Base-by-base conservation (phyloP, 2,888 invertebrate species). In the Chloroclysta siterata region DNA sequence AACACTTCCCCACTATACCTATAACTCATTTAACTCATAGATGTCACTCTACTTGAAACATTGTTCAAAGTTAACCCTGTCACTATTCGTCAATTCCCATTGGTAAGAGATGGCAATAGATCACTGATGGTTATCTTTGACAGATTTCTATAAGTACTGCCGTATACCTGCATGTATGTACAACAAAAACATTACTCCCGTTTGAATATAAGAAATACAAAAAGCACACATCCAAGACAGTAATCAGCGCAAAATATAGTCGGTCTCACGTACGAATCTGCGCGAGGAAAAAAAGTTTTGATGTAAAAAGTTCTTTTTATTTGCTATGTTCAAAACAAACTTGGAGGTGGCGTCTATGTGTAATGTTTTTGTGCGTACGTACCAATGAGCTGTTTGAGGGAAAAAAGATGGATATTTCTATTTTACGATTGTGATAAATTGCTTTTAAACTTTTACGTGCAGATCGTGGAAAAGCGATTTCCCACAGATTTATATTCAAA, bases 241-340 rank as follows among this genome's bases (percentile, higher is more conserved):
- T 90, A 90, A 92, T 90, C 89, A 91, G 85, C 79, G 74, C 81
- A 77, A 83, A 86, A 88, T 86, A 87, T 85, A 87, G 84, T 84
- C 81, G 74, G 81, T 76, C 86, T 83, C 91, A 90, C 92, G 92
- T 92, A 89, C 89, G 85, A 88, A 88, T 85, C 88, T 83, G 83
- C 82, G 84, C 81, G 77, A 72, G 78, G 81, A 80, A 89, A 84
- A 85, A 90, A 93, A 93, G 91, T 93, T 93, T 89, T 91, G 93
- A 93, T 93, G 93, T 93, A 90, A 93, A 93, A 93, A 93, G 90
- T 93, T 93, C 72, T 80, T 90, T 93, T 92, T 90, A 91, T 90
- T 86, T 80, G 84, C 77, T 80, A 79, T 81, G 83, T 84, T 83
- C 77, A 79, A 74, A 80, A 80, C 79, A 81, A 85, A 84, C 79